Percentiles rank a stretch among this genome's conserved stretches.
Evolutionary conservation across 2,888 invertebrate species (phyloP).

Genomic region (Hypselothyrea guttata): DNA sequence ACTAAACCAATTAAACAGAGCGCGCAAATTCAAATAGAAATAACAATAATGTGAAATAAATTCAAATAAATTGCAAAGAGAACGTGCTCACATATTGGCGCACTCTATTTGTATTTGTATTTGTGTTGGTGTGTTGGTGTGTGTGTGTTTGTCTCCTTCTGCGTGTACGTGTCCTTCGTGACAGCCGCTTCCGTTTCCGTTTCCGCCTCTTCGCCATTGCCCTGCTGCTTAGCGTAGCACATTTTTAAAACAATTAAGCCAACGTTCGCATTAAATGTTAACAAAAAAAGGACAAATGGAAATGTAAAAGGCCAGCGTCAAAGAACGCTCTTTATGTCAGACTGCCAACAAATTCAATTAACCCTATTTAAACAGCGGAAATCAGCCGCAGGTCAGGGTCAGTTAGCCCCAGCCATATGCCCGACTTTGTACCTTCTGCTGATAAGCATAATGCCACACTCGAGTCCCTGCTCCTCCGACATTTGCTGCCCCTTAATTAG

Average conservation of each 20-base stretch:
- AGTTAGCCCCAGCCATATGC: constrained; percentile 25
- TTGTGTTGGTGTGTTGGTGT: neutral
- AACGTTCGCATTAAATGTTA: constrained; percentile 14
- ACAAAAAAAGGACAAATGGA: constrained; percentile 11
- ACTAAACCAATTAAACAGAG: constrained; percentile 9
- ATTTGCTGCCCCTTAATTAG: no score
- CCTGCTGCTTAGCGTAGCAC: constrained; percentile 24
- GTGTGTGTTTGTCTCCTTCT: constrained; percentile 16
- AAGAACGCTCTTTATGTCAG: constrained; percentile 3
- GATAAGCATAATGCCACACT: no score
- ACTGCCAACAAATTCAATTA: constrained; percentile 39
- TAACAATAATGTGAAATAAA: neutral
- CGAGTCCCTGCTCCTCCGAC: no score
- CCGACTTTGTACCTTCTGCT: neutral
- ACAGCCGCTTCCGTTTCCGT: neutral
- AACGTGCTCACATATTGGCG: neutral
- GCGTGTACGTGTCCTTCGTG: constrained; percentile 43
- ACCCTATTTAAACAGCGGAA: constrained; percentile 24
- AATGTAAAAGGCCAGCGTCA: neutral
- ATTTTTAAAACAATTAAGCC: constrained; percentile 51
- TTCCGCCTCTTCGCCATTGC: constrained; percentile 15
- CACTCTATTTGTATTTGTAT: constrained; percentile 8
- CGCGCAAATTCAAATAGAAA: constrained; percentile 3
- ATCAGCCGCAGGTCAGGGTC: constrained; percentile 25
- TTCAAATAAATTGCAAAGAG: neutral